Conservation (phyloP, 2,888 invertebrate species). For the Nebria brevicollis region DNA sequence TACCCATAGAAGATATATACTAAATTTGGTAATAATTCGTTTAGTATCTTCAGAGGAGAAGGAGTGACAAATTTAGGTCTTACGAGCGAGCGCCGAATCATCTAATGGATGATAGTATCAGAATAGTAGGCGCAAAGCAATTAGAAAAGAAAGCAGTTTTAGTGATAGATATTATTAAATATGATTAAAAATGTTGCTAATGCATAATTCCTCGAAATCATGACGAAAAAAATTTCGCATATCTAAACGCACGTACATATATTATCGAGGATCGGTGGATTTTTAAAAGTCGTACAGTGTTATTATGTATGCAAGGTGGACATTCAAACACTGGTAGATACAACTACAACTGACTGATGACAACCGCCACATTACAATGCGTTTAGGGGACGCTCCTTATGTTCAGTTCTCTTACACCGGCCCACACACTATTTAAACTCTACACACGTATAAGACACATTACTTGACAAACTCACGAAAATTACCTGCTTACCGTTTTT, state of each 20-base stretch:
- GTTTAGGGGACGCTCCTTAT: constrained; percentile 5
- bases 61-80: too few species aligned
- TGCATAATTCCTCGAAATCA: neutral
- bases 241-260: neutral
- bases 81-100: too few species aligned
- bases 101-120: too few species aligned
- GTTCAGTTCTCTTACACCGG: neutral
- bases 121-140: too few species aligned
- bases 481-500: neutral
- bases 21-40: too few species aligned
- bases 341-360: constrained; percentile 12
- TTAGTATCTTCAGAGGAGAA: too few species aligned
- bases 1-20: too few species aligned
- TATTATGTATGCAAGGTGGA: constrained; percentile 15
- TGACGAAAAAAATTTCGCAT: neutral
- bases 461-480: constrained; percentile 7
- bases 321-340: neutral
- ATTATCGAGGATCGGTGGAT: constrained; percentile 8
- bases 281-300: neutral
- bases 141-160: too few species aligned
- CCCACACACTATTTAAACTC: constrained; percentile 15
- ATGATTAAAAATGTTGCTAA: neutral
- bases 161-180: too few species aligned
- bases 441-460: constrained; percentile 18
- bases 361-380: constrained; percentile 18